phyloP scores from a whole-genome alignment of 53 echinoderm and acorn worm genomes.

The Holothuria leucospilota region DNA sequence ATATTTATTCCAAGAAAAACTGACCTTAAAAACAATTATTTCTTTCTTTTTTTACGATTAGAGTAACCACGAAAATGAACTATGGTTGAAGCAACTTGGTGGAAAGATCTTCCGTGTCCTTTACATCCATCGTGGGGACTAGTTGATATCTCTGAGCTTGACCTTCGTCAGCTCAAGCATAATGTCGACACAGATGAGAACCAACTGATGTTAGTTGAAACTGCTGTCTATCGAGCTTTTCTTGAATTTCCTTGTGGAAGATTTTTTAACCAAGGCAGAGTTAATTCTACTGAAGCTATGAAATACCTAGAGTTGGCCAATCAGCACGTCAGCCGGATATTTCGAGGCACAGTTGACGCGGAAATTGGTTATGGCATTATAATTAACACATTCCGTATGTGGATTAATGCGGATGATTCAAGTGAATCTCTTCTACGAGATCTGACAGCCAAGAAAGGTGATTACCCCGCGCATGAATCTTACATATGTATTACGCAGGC shows the following conservation, averaged over 20 bases:
- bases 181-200: not conserved
- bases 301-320: not conserved
- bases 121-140: not conserved
- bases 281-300: not conserved
- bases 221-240: not conserved
- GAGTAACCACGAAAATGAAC: too few relatives aligned
- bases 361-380: constrained; percentile 1
- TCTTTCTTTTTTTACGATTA: too few relatives aligned
- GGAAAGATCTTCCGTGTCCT: not conserved
- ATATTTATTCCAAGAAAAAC: too few relatives aligned
- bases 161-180: not conserved
- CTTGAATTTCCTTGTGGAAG: not conserved
- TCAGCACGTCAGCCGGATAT: not conserved
- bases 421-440: not conserved
- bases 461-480: not conserved
- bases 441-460: not conserved
- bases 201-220: not conserved
- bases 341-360: not conserved
- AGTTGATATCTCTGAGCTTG: not conserved
- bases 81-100: too few relatives aligned
- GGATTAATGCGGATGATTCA: not conserved
- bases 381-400: not conserved
- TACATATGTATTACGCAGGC: not conserved
- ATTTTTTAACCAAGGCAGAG: not conserved
- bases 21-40: too few relatives aligned